These are phyloP conservation scores for Pholis gunnellus DNA, from an alignment of 2,113 vertebrate species.

Conservation along the genomic window DNA sequence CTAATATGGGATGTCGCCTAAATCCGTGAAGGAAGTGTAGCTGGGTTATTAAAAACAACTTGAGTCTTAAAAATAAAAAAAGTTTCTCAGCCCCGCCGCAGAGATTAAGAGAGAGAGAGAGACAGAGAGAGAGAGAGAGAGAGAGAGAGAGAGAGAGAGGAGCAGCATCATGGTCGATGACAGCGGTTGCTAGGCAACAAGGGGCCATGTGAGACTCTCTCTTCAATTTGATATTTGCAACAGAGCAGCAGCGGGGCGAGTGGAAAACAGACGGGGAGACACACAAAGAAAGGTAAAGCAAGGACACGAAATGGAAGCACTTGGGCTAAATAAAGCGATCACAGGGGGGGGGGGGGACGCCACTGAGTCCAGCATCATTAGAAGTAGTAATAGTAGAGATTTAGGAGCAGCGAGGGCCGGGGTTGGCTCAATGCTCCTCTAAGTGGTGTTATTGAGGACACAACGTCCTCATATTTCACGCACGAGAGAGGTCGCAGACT, in stretches of 20 bases:
- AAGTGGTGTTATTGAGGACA: slow-evolving; percentile 32
- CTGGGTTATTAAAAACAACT: slow-evolving; percentile 54
- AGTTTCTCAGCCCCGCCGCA: slow-evolving; percentile 26
- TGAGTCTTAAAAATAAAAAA: neutral
- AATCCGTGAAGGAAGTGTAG: slow-evolving; percentile 36
- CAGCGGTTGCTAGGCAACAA: slow-evolving; percentile 84
- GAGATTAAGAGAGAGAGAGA: slow-evolving; percentile 40
- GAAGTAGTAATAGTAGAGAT: slow-evolving; percentile 23
- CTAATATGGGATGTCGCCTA: slow-evolving; percentile 16
- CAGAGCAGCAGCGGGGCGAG: slow-evolving; percentile 51
- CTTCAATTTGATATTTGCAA: slow-evolving; percentile 78
- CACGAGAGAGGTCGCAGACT: neutral
- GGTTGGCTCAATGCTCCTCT: slow-evolving; percentile 8
- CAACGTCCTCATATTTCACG: slow-evolving; percentile 12
- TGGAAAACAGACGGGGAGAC: slow-evolving; percentile 23
- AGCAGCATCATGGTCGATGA: slow-evolving; percentile 73
- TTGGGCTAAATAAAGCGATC: slow-evolving; percentile 31
- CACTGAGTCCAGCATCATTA: slow-evolving; percentile 21
- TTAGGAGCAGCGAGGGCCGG: slow-evolving; percentile 4
- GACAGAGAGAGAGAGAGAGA: slow-evolving; percentile 39
- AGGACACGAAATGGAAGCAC: slow-evolving; percentile 41
- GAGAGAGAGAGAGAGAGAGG: slow-evolving; percentile 22
- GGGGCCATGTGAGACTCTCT: slow-evolving; percentile 74
- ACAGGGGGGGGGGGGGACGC: neutral
- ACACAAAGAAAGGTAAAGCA: slow-evolving; percentile 34